phyloP scores from a whole-genome alignment of 2,888 invertebrate species.

The Panzeria rudis region DNA sequence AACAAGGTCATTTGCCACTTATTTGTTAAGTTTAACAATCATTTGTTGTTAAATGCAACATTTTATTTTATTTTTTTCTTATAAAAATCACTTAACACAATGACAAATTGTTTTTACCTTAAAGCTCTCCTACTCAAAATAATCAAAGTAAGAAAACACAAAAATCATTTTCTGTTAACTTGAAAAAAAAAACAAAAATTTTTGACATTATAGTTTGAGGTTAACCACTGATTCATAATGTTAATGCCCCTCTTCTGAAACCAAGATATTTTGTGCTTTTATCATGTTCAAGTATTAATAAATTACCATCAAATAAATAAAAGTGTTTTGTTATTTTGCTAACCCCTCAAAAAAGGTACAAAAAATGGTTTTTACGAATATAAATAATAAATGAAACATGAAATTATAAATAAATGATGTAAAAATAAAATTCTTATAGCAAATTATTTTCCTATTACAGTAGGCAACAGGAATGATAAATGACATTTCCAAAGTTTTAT shows the following conservation, averaged over 20 bases:
- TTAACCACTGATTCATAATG: conserved; percentile 45
- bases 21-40: conserved; percentile 58
- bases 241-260: conserved; percentile 32
- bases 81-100: conserved; percentile 26
- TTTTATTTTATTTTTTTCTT: background rate
- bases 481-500: too few species aligned
- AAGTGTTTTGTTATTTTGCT: background rate
- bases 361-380: too few species aligned
- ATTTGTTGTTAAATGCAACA: conserved; percentile 38
- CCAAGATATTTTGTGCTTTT: background rate
- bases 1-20: conserved; percentile 58
- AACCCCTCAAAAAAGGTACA: too few species aligned
- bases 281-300: conserved; percentile 9
- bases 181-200: background rate
- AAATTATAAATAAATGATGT: too few species aligned
- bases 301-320: conserved; percentile 10
- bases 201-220: conserved; percentile 58
- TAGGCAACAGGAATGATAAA: too few species aligned
- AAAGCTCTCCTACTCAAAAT: conserved; percentile 39
- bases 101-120: conserved; percentile 43
- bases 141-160: background rate
- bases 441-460: too few species aligned
- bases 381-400: too few species aligned
- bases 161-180: conserved; percentile 1
- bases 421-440: too few species aligned